A percentile compares a stretch with the other conserved stretches of the same genome.
Evolutionary conservation across 1,140 invertebrate species (phyloP).

Genomic region (Trichomalopsis sarcophagae): DNA sequence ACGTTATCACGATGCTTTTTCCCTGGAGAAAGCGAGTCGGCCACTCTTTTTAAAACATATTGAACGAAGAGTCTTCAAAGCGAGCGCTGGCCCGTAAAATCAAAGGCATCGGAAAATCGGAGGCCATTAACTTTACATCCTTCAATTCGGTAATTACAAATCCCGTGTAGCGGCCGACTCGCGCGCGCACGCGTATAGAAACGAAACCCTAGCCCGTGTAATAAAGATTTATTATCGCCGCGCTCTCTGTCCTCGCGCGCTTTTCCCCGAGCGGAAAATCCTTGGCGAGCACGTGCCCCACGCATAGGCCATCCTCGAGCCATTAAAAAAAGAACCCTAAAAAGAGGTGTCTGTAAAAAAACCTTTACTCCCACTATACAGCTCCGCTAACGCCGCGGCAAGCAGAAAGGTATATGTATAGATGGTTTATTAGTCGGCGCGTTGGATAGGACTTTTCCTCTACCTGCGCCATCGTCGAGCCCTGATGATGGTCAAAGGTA

Average conservation of each 20-base stretch:
- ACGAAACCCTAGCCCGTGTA: neutral
- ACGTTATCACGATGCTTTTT: slow-evolving; percentile 54
- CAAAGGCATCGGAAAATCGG: neutral
- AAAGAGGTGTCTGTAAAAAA: slow-evolving; percentile 15
- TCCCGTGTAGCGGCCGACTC: neutral
- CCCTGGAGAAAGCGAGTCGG: neutral
- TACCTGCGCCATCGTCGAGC: neutral
- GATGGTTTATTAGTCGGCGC: neutral
- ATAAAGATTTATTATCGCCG: slow-evolving; percentile 14
- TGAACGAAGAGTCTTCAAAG: neutral
- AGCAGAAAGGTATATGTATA: slow-evolving; percentile 9
- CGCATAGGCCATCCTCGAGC: neutral
- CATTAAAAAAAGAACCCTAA: neutral
- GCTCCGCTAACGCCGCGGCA: neutral
- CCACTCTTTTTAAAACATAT: neutral
- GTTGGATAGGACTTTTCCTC: neutral
- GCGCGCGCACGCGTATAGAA: neutral
- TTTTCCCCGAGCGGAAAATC: neutral
- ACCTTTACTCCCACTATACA: slow-evolving; percentile 16
- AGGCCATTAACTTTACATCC: slow-evolving; percentile 20
- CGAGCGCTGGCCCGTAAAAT: neutral
- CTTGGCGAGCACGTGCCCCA: neutral
- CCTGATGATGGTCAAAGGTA: neutral
- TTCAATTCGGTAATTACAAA: neutral
- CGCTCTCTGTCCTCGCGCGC: neutral